A percentile compares a stretch with the other conserved stretches of the same genome.
Evolutionary conservation across 2,888 invertebrate genomes (phyloP).

Genomic region (Diaphora mendica): DNA sequence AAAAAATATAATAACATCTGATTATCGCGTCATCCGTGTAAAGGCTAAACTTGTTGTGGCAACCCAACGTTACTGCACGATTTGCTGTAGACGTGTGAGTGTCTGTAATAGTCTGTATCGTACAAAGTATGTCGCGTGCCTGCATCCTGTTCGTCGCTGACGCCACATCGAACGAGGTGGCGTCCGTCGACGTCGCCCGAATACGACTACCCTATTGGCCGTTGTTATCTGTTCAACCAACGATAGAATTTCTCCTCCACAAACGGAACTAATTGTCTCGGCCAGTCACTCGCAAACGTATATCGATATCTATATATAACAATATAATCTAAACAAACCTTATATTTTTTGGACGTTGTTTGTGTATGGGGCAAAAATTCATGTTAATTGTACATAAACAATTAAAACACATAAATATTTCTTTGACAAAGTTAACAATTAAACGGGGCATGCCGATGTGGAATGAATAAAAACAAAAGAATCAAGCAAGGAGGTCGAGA

Average conservation of each 20-base stretch:
- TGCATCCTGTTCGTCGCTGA: constrained; percentile 82
- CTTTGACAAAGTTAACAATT: constrained; percentile 23
- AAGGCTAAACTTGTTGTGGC: constrained; percentile 53
- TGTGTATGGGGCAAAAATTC: constrained; percentile 16
- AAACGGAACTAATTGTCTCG: constrained; percentile 75
- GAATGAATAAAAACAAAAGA: constrained; percentile 34
- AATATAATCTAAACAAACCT: constrained; percentile 23
- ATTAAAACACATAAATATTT: too few relatives aligned
- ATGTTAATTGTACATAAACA: too few relatives aligned
- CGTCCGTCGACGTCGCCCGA: constrained; percentile 71
- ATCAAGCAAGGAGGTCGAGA: constrained; percentile 35
- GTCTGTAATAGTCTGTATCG: constrained; percentile 11
- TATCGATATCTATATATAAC: constrained; percentile 17
- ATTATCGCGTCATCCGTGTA: constrained; percentile 14
- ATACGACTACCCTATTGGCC: constrained; percentile 76
- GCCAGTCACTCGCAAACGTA: constrained; percentile 50
- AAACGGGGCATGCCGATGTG: constrained; percentile 21
- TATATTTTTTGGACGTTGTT: constrained; percentile 19
- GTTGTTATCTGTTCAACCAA: constrained; percentile 77
- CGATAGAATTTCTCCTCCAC: constrained; percentile 82
- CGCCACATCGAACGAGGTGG: constrained; percentile 81
- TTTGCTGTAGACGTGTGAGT: constrained; percentile 40
- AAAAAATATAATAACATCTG: constrained; percentile 14
- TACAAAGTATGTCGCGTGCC: constrained; percentile 73
- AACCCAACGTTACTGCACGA: constrained; percentile 55